phyloP scores from a whole-genome alignment of 2,888 invertebrate species.

The Syrista parreyssii region DNA sequence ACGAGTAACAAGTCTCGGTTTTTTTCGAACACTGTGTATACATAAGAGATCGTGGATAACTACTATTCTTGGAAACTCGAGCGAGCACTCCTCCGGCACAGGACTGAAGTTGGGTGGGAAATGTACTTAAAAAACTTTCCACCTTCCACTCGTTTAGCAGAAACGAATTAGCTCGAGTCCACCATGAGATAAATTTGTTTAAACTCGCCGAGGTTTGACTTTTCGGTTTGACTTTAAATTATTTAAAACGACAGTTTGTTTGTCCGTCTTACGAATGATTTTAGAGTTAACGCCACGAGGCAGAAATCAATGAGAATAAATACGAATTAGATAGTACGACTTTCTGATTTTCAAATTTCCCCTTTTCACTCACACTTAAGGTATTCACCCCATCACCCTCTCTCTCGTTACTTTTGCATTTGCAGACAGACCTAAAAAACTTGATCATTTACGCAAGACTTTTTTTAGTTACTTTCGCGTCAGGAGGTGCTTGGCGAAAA shows the following conservation, averaged over 20 bases:
- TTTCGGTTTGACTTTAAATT: constrained; percentile 37
- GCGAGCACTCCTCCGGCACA: constrained; percentile 10
- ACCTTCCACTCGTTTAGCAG: constrained; percentile 54
- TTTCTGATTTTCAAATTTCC: neutral
- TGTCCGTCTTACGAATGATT: neutral
- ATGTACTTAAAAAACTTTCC: constrained; percentile 58
- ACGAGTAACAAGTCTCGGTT: constrained; percentile 16
- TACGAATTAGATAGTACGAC: neutral
- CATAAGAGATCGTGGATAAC: constrained; percentile 47
- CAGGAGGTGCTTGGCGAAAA: too few relatives aligned
- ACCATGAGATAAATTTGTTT: constrained; percentile 53
- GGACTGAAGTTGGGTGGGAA: constrained; percentile 17
- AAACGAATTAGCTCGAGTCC: constrained; percentile 55
- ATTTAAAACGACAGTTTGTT: constrained; percentile 20
- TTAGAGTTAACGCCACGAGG: neutral
- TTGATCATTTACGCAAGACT: too few relatives aligned
- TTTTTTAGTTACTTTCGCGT: too few relatives aligned
- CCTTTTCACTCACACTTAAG: neutral
- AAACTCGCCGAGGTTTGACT: constrained; percentile 33
- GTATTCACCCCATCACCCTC: neutral
- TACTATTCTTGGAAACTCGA: constrained; percentile 43
- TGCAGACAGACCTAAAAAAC: too few relatives aligned
- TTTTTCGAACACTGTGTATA: constrained; percentile 41
- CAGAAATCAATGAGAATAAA: neutral
- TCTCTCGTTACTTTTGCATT: neutral